Base-by-base conservation (phyloP, 2,888 invertebrate genomes). In the Germaria angustata region DNA sequence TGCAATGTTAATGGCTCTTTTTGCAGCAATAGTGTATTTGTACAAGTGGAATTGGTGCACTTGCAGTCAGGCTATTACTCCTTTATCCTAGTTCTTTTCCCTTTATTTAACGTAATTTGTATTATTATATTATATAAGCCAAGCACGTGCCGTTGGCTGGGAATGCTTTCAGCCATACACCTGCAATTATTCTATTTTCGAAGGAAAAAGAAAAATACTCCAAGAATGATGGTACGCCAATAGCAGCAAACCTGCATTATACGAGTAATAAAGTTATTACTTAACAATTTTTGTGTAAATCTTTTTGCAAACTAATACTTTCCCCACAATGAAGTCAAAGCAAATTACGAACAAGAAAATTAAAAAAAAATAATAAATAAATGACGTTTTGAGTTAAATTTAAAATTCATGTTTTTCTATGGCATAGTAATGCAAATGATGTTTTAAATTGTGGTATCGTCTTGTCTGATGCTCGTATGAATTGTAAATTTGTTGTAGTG, bases 221-320 rank as follows among this genome's bases (percentile, higher is more conserved):
- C 63, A 32, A 55, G 36, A 63, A 17, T 17, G 41, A 20, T 15
- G 28, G 8, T 28, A 36, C 15, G 46, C n/a, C 65, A 49, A 49
- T 39, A 49, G 49, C 22, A 49, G 39, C 28, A 61, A 77, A 1
- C 7, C 13, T 34, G 20, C 36, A 6, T 59, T 34, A 41, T 51
- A n/a, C n/a, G n/a, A n/a, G n/a, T n/a, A 61, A 77, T 53, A 72
- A 72, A 65, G 51, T 79, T 79, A 79, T 79, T 79, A 66, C 79
- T 51, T 28, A 72, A 72, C 65, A 66, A 72, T 44, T 28, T 41
- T 55, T 11, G 15, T 13, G 28, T 11, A 49, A 17, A 32, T 17
- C 49, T 15, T 28, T 13, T 13, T 32, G 22, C 4, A 28, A 5
- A 28, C n/a, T 41, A 44, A 20, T 8, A 22, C 34, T 53, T 51